Percentiles rank a stretch among this genome's conserved stretches.
phyloP scores from a whole-genome alignment of 2,888 invertebrate genomes.

The Andrena dorsata region DNA sequence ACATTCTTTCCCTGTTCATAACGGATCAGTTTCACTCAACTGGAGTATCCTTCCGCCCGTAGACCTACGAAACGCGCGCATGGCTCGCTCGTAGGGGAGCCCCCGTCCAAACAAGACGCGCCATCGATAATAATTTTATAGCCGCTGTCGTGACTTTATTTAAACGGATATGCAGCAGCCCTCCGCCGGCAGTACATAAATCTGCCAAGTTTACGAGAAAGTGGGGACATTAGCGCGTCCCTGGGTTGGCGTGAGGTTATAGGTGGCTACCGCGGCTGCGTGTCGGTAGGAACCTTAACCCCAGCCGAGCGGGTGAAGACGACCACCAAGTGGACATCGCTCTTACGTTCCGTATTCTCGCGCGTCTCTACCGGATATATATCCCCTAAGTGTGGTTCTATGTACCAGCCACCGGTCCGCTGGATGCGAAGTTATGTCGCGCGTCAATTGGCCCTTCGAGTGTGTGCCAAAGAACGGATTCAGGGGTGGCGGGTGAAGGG shows the following conservation, averaged over 20 bases:
- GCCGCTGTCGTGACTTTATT: conserved; percentile 30
- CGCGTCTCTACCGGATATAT: conserved; percentile 68
- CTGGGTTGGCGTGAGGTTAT: conserved; percentile 71
- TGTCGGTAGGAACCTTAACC: conserved; percentile 68
- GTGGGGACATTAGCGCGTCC: conserved; percentile 61
- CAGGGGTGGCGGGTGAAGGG: conserved; percentile 47
- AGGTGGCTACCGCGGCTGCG: conserved; percentile 74
- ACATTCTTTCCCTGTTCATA: background rate
- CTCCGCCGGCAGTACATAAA: conserved; percentile 59
- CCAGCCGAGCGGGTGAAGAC: conserved; percentile 53
- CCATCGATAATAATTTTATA: conserved; percentile 42
- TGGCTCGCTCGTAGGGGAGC: background rate
- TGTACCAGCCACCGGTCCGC: conserved; percentile 77
- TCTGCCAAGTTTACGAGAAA: conserved; percentile 59
- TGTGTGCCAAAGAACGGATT: conserved; percentile 61
- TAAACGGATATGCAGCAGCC: conserved; percentile 14
- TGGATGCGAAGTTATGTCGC: conserved; percentile 77
- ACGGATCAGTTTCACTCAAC: background rate
- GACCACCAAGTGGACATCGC: conserved; percentile 66
- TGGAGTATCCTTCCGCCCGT: background rate
- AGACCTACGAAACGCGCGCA: background rate
- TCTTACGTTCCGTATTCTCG: conserved; percentile 63
- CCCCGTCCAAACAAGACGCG: background rate
- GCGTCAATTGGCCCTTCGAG: conserved; percentile 77
- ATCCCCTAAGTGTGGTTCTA: conserved; percentile 82